Conservation (phyloP, 2,888 invertebrate genomes). For the Criorhina ranunculi region DNA sequence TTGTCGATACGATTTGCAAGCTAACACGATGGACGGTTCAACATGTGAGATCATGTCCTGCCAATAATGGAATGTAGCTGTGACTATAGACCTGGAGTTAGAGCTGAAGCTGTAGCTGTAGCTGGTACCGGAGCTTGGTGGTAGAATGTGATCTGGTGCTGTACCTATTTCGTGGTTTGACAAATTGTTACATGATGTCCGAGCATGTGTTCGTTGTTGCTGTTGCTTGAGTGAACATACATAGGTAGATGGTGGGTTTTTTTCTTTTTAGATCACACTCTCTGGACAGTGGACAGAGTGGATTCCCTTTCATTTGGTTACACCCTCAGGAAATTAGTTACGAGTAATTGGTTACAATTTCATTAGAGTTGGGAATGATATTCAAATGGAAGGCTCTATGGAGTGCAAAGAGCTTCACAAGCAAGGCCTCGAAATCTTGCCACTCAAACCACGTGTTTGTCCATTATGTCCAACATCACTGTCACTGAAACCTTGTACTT, state of each 20-base stretch:
- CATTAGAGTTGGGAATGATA: slow-evolving; percentile 9
- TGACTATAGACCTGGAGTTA: not conserved
- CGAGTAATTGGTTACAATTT: slow-evolving; percentile 2
- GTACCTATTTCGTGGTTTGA: slow-evolving; percentile 77
- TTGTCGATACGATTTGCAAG: slow-evolving; percentile 74
- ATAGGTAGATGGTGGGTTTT: slow-evolving; percentile 32
- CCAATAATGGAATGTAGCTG: slow-evolving; percentile 57
- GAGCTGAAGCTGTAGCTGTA: too few species aligned
- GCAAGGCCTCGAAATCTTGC: too few species aligned
- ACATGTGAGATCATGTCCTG: slow-evolving; percentile 67
- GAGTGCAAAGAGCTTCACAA: too few species aligned
- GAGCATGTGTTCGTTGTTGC: slow-evolving; percentile 73
- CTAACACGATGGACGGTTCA: slow-evolving; percentile 68
- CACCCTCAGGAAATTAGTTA: not conserved
- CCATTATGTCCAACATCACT: too few species aligned
- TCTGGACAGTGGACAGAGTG: not conserved
- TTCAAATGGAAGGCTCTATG: too few species aligned
- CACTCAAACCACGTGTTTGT: too few species aligned
- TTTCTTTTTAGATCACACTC: slow-evolving; percentile 48
- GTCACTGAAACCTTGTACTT: slow-evolving; percentile 59
- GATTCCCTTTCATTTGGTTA: slow-evolving; percentile 27
- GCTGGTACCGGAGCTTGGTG: slow-evolving; percentile 6
- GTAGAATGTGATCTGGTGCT: slow-evolving; percentile 67
- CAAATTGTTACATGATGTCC: slow-evolving; percentile 81
- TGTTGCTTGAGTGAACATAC: slow-evolving; percentile 15